These are phyloP conservation scores for Camponotus vicinus DNA, from an alignment of 1,140 invertebrate genomes.

Conservation along the genomic window DNA sequence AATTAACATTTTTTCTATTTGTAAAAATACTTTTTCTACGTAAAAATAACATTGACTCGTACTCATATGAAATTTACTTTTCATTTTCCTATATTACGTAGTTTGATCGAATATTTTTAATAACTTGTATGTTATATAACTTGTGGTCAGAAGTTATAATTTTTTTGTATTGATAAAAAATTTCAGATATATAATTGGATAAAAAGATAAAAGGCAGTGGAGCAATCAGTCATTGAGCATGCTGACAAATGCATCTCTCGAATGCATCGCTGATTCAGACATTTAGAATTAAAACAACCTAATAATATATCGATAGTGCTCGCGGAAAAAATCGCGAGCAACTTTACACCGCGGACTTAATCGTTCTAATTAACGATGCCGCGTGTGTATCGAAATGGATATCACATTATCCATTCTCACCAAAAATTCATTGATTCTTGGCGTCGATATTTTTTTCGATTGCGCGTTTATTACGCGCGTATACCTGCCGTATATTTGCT, in stretches of 20 bases:
- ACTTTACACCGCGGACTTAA: not conserved
- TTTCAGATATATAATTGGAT: not conserved
- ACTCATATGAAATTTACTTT: not conserved
- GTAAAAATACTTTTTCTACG: not conserved
- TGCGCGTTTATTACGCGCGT: not conserved
- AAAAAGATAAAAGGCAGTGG: constrained; percentile 16
- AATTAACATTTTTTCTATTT: not conserved
- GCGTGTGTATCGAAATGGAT: constrained; percentile 12
- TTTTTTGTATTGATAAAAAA: not conserved
- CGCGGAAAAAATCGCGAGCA: constrained; percentile 22
- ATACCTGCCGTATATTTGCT: constrained; percentile 76
- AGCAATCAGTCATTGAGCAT: constrained; percentile 15
- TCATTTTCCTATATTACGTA: not conserved
- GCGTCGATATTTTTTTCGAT: constrained; percentile 22
- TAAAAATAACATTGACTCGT: constrained; percentile 2
- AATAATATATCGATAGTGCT: constrained; percentile 9
- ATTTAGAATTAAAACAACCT: constrained; percentile 26
- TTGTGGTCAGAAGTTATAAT: not conserved
- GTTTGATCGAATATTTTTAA: not conserved
- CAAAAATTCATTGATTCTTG: constrained; percentile 15
- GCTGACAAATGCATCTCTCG: not conserved
- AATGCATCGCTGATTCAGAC: constrained; percentile 7
- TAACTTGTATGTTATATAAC: not conserved
- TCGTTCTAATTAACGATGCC: constrained; percentile 9
- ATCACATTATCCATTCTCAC: constrained; percentile 3